Base-by-base conservation (phyloP, 2,888 invertebrate species). In the Clunio marinus region DNA sequence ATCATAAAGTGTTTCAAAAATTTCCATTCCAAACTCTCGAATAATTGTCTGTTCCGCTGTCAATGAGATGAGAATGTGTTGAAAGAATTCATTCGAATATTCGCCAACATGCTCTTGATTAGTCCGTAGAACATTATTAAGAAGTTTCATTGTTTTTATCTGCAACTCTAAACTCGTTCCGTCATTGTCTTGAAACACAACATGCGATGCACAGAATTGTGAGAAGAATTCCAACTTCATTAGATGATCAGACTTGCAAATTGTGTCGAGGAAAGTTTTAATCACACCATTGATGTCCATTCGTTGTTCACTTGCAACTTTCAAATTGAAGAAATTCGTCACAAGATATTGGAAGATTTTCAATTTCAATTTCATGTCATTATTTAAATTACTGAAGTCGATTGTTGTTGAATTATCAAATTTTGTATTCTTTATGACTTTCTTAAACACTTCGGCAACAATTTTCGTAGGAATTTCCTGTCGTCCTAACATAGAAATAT, bases 11-110 rank as follows among this genome's bases (percentile, higher is more conserved):
- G 73, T 74, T 7, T 76, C 73, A 1, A 89, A 74, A 13, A 86
- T 81, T 17, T 82, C 78, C 1, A 89, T 73, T 0, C 84, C 79
- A 22, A 80, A 80, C 69, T 81, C 74, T 15, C 91, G 81, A 55
- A 89, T 81, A 0, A 79, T 76, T 25, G 78, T 73, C 15, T 84
- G 75, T 0, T 82, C 80, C 70, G 85, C 83, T 46, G 81, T 81
- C 4, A 89, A 77, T 10, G 85, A 84, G 0, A 86, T 76, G 32
- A 76, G 71, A 5, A 77, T 71, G 58, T 76, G 75, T 1, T 77
- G 69, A 15, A 77, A 70, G 20, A 76, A 73, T 13, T 70, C 70
- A 10, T 8, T 69, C 57, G 68, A 17, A 24, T 35, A 55, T 55
- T 28, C n/a, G 2, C 20, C 1, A 3, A 15, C 35, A 10, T 66